Evolutionary conservation across 2,888 invertebrate species (phyloP).

Genomic region (Ormyrus rosae): DNA sequence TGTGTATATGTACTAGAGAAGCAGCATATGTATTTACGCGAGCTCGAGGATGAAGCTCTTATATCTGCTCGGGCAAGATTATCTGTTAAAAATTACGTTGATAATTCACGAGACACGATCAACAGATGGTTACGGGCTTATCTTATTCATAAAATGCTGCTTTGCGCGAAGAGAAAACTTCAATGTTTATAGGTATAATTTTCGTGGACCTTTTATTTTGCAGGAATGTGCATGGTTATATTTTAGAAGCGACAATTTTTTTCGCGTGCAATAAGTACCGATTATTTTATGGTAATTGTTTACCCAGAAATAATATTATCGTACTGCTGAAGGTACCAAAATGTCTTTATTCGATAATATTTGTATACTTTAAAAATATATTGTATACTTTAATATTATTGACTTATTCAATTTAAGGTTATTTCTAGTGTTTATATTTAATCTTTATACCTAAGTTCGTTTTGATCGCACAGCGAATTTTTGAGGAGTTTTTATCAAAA

Average conservation of each 20-base stretch:
- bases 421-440: too few species aligned
- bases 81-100: slow-evolving; percentile 48
- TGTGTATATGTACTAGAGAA: background rate
- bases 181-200: slow-evolving; percentile 2
- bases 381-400: slow-evolving; percentile 15
- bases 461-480: too few species aligned
- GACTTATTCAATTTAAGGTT: too few species aligned
- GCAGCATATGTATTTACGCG: slow-evolving; percentile 41
- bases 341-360: too few species aligned
- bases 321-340: too few species aligned
- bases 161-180: slow-evolving; percentile 10
- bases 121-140: slow-evolving; percentile 30
- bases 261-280: background rate
- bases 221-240: background rate
- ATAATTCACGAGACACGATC: slow-evolving; percentile 42
- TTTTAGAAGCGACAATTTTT: background rate
- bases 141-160: slow-evolving; percentile 27
- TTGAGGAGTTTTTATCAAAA: too few species aligned
- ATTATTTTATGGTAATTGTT: slow-evolving; percentile 10
- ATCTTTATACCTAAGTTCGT: too few species aligned
- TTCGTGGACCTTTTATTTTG: background rate
- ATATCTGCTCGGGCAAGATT: slow-evolving; percentile 22
- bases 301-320: too few species aligned
- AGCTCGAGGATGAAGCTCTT: slow-evolving; percentile 41
- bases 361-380: background rate